A percentile compares a stretch with the other conserved stretches of the same genome.
Evolutionary conservation across 2,888 invertebrate species (phyloP).

Genomic region (Drosophila austrosaltans): DNA sequence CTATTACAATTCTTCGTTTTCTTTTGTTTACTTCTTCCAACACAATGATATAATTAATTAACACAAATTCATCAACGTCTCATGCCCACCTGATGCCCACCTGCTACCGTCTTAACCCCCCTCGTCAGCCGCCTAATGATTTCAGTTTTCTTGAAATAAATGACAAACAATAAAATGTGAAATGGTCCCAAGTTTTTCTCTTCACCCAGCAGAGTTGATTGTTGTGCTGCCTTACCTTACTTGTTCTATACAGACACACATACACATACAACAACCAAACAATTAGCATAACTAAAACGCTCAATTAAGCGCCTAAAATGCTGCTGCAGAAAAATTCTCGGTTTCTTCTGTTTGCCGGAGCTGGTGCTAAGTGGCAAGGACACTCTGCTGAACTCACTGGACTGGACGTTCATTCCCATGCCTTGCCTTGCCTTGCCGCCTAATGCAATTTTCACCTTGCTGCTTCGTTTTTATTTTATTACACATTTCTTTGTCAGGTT

Average conservation of each 20-base stretch:
- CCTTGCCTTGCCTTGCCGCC: conserved; percentile 4
- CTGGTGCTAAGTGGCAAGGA: conserved; percentile 1
- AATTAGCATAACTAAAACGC: conserved; percentile 79
- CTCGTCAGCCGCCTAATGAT: conserved; percentile 23
- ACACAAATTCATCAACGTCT: conserved; percentile 30
- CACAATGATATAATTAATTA: conserved; percentile 44
- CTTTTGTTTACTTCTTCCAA: not conserved
- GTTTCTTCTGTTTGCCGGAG: not conserved
- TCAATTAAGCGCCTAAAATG: conserved; percentile 71
- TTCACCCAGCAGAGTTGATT: conserved; percentile 10
- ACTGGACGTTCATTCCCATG: not conserved
- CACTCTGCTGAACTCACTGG: conserved; percentile 22
- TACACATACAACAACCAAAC: conserved; percentile 33
- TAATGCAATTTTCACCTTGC: conserved; percentile 72
- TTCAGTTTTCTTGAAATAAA: conserved; percentile 33
- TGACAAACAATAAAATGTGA: conserved; percentile 41
- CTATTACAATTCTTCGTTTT: not conserved
- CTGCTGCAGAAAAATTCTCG: conserved; percentile 33
- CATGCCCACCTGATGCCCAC: conserved; percentile 17
- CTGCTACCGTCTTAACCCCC: not conserved
- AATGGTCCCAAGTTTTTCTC: conserved; percentile 26
- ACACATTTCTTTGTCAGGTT: conserved; percentile 46
- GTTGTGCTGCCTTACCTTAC: conserved; percentile 15
- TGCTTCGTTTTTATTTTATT: conserved; percentile 53
- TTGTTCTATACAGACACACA: conserved; percentile 7